Percentiles rank a stretch among this genome's conserved stretches.
Evolutionary conservation across 1,140 invertebrate species (phyloP).

Genomic region (Doryteuthis pealeii): DNA sequence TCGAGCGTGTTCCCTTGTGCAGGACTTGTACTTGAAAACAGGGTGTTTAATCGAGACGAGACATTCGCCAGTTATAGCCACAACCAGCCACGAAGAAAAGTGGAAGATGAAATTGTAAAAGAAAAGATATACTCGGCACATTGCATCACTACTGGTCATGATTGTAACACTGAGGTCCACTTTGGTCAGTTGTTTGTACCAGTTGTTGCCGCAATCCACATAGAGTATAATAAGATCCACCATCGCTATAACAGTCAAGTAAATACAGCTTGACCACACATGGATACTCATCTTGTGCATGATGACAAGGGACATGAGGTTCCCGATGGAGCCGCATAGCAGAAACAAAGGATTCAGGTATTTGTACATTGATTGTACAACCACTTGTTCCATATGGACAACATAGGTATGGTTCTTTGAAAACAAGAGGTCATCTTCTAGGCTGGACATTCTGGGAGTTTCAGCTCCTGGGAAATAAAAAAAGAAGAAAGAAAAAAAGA

Average conservation of each 20-base stretch:
- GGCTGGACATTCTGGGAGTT: neutral
- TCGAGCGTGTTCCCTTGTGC: constrained; percentile 48
- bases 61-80: constrained; percentile 51
- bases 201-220: constrained; percentile 51
- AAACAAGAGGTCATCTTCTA: neutral
- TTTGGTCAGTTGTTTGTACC: constrained; percentile 33
- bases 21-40: constrained; percentile 44
- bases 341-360: constrained; percentile 47
- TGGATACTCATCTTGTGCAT: constrained; percentile 43
- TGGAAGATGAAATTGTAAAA: constrained; percentile 43
- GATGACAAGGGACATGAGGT: constrained; percentile 38
- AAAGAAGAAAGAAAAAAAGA: no score
- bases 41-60: constrained; percentile 48
- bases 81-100: constrained; percentile 52
- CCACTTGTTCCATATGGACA: constrained; percentile 6
- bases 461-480: neutral
- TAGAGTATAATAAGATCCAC: constrained; percentile 49
- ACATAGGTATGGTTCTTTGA: neutral
- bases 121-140: constrained; percentile 56
- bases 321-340: constrained; percentile 50
- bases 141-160: constrained; percentile 43
- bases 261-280: constrained; percentile 56
- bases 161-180: constrained; percentile 38
- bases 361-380: constrained; percentile 25
- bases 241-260: constrained; percentile 44